Base-by-base conservation (phyloP, 2,888 invertebrate genomes). In the Parelbella ahira region DNA sequence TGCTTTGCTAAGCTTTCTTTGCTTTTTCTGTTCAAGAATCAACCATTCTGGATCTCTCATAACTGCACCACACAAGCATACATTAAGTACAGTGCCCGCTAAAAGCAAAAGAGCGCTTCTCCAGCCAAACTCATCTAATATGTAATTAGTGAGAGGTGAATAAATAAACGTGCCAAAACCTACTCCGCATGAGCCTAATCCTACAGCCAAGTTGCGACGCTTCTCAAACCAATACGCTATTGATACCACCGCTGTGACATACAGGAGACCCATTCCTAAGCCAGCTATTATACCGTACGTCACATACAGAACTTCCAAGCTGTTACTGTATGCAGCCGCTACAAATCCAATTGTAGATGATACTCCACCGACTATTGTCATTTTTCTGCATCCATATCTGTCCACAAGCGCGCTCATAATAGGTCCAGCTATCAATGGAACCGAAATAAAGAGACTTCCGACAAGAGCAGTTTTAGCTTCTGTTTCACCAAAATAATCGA, bases 201-300 rank as follows among this genome's bases (percentile, higher is more conserved):
- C 95, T 2, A 96, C 95, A 4, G 97, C 97, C 54, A 97, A 89
- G 21, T 94, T 94, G 15, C 96, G 90, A 58, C 93, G 93, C 68
- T 94, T 94, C 58, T 97, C 96, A 74, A 97, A 97, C 93, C 97
- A 97, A 72, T 95, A 96, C 0, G 97, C 96, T 38, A 97, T 94
- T 36, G 94, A 94, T 5, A 97, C 96, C 2, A 97, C 96, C 6
- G 96, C 96, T 3, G 96, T 94, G 2, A 96, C 96, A 70, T 96
- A 97, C 51, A 94, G 91, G 25, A 95, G 73, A 1, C 96, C 95
- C 71, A 97, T 88, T 1, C 96, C 97, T 28, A 96, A 74, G 0
- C 97, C 96, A 33, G 95, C 93, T 57, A 96, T 90, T 1, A 96
- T 84, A 29, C 96, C 96, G 64, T 96, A 96, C 0, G 95, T 96